Evolutionary conservation across 2,113 vertebrate genomes (phyloP).

Genomic region (Brachypteracias leptosomus): DNA sequence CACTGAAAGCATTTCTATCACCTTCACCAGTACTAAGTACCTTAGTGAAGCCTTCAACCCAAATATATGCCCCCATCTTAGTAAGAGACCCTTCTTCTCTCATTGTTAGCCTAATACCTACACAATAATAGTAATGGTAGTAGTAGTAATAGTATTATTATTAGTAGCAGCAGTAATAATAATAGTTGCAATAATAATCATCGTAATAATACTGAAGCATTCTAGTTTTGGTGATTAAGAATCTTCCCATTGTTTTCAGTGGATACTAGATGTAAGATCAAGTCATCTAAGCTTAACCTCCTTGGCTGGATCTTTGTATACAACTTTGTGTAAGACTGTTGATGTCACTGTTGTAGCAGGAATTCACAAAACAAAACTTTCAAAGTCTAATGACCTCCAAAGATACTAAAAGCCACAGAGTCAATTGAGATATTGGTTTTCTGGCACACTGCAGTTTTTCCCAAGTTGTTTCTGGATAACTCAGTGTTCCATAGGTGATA

Average conservation of each 20-base stretch:
- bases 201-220: background rate
- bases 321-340: background rate
- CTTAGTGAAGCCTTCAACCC: background rate
- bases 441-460: background rate
- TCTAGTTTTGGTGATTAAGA: background rate
- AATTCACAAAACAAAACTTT: background rate
- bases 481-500: slow-evolving; percentile 20
- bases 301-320: background rate
- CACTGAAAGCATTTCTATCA: background rate
- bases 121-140: background rate
- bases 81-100: background rate
- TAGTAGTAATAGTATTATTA: background rate
- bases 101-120: background rate
- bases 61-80: background rate
- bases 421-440: background rate
- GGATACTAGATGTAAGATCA: background rate
- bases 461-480: background rate
- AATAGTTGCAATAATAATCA: background rate
- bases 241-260: background rate
- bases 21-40: background rate
- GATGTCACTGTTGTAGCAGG: background rate
- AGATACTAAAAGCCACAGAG: background rate
- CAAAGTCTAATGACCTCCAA: background rate
- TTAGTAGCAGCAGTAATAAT: background rate
- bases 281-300: background rate